Conservation (phyloP, 1,140 invertebrate genomes). For the Drosophila tristis region DNA sequence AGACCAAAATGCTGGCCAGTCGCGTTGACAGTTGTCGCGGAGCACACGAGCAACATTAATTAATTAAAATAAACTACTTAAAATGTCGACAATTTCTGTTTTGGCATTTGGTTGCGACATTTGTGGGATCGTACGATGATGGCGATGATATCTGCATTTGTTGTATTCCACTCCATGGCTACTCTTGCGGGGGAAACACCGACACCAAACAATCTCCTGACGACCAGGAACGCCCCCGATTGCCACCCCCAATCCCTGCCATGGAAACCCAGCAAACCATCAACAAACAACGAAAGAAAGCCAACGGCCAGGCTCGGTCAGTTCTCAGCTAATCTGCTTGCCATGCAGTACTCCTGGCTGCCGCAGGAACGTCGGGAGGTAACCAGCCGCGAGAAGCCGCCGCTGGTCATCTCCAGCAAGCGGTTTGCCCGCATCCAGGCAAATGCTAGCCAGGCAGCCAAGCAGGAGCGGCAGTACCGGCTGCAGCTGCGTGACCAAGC, state of each 20-base stretch:
- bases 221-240: too few relatives aligned
- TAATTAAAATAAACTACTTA: conserved; percentile 64
- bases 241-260: neutral
- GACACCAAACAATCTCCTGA: too few relatives aligned
- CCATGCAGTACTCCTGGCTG: conserved; percentile 70
- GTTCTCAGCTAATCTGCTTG: neutral
- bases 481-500: conserved; percentile 32
- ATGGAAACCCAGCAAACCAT: conserved; percentile 32
- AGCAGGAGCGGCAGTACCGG: conserved; percentile 33
- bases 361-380: conserved; percentile 61
- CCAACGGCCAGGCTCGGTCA: neutral
- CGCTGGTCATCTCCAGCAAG: conserved; percentile 54
- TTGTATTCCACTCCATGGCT: too few relatives aligned
- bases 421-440: conserved; percentile 46
- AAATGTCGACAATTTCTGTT: conserved; percentile 36
- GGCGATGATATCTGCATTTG: too few relatives aligned
- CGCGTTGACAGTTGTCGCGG: conserved; percentile 75
- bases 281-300: neutral
- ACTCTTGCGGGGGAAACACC: too few relatives aligned
- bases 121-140: conserved; percentile 12
- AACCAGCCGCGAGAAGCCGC: conserved; percentile 48
- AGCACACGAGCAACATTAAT: conserved; percentile 44
- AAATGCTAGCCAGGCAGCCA: conserved; percentile 44
- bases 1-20: conserved; percentile 68
- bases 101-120: conserved; percentile 40